Evolutionary conservation across 2,797 vertebrate genomes (phyloP), one percentile per base, ranked within the genome.

Genomic region (Cynodonichthys magdalenae): DNA sequence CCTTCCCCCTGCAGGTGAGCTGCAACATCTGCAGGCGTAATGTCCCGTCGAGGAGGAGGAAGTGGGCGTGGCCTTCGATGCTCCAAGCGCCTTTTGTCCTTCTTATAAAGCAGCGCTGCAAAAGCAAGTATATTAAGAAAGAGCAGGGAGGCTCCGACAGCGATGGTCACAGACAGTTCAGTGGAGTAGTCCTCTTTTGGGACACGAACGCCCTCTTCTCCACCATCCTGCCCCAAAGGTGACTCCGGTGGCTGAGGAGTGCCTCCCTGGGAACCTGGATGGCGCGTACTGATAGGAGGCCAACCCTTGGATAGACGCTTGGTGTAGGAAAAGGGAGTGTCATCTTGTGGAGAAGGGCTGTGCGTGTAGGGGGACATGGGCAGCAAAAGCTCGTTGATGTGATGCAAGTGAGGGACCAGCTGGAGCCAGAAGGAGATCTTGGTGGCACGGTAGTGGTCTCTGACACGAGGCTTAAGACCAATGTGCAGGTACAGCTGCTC

Each of bases 401-500:
- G 97, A 88, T 99, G 97, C 66, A 99, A 76, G 66, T 99, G 97
- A 0, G 97, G 97, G 1, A 99, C 97, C 0, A 99, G 92, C 77
- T 99, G 96, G 59, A 99, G 80, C 97, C 97, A 99, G 90, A 99
- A 99, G 44, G 97, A 97, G 50, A 99, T 97, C 77, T 99, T 99
- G 15, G 97, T 99, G 58, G 97, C 97, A 0, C 97, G 89, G 81
- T 99, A 99, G 75, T 99, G 97, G 54, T 99, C 97, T 28, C 96
- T 82, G 60, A 99, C 96, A 0, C 96, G 90, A 0, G 97, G 97
- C 68, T 98, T 98, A 46, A 99, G 92, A 59, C 97, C 97, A 9
- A 99, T 99, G 71, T 99, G 97, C 27, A 99, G 93, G 71, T 99
- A 99, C 18, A 97, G 93, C 80, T 99, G 97, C 82, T 99, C 97